These are phyloP conservation scores for Anoura caudifer DNA, from an alignment of 2,113 vertebrate genomes.

Conservation along the genomic window DNA sequence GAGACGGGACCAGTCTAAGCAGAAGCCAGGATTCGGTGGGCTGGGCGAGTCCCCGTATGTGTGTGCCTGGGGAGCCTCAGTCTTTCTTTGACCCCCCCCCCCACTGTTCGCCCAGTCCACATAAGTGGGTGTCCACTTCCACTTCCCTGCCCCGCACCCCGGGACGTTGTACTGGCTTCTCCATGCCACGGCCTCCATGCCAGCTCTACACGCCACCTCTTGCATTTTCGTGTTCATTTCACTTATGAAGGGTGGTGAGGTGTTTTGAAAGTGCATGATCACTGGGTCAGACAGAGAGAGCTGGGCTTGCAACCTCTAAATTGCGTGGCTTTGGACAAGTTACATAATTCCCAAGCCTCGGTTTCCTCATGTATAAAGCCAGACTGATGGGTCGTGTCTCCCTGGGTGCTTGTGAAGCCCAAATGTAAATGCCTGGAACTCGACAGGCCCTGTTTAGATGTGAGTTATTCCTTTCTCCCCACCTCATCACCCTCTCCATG, in stretches of 20 bases:
- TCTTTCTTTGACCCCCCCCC: too few species aligned
- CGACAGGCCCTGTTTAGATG: not conserved
- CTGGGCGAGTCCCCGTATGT: fast-evolving
- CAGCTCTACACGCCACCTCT: too few species aligned
- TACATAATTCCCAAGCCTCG: not conserved
- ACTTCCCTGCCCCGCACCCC: not conserved
- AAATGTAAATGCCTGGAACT: not conserved
- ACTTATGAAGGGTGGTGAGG: not conserved
- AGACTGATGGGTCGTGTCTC: not conserved
- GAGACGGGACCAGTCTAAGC: not conserved
- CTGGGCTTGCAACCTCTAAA: not conserved
- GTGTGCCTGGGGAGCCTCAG: not conserved
- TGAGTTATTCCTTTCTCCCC: not conserved
- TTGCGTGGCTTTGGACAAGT: not conserved
- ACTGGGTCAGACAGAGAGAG: not conserved
- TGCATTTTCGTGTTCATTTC: not conserved
- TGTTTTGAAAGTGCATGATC: not conserved
- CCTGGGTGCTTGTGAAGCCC: not conserved
- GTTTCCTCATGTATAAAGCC: not conserved
- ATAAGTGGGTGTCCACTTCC: fast-evolving
- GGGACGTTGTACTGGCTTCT: not conserved
- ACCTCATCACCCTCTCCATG: not conserved
- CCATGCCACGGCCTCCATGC: too few species aligned
- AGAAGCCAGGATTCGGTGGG: not conserved
- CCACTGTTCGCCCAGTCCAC: too few species aligned